Evolutionary conservation across 1,140 invertebrate genomes (phyloP), one percentile per base, ranked within the genome.

Genomic region (Paracyclopina nana): DNA sequence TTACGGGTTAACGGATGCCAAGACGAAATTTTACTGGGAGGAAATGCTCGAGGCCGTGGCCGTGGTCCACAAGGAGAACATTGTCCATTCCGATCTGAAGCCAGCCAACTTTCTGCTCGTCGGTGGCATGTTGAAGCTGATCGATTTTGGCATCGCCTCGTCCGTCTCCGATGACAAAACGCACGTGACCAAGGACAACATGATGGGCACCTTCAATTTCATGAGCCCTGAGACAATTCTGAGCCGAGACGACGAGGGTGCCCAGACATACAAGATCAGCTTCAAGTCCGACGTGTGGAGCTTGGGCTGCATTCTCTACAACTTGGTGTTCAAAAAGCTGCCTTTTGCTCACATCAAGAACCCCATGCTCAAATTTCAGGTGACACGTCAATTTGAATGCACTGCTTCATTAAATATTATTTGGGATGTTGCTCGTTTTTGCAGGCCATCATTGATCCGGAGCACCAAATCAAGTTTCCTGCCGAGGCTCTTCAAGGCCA

Each of bases 91-190:
- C 0, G 91, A 97, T 66, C 66, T 98, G 50, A 98, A 98, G 65
- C 92, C 92, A 9, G 86, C 86, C 1, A 98, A 97, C 66, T 97
- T 97, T 66, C 69, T 98, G 9, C 67, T 91, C 57, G 83, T 90
- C 20, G 72, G 73, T 52, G 85, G 82, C 3, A 71, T 77, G 42
- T 63, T 98, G 4, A 97, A 96, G 68, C 66, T 97, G 20, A 98
- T 98, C 54, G 92, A 98, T 68, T 97, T 98, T 69, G 92, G 91
- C 20, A 97, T 97, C 57, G 82, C 92, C n/a, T 83, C 84, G 42
- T 77, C 77, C 44, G 73, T 97, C 44, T 78, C 84, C 58, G 70
- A 74, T 34, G 88, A 96, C 61, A 79, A 79, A 62, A 96, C 91
- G 0, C 86, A 82, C 59, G 80, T 95, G 28, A 69, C 83, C 12